Conservation (phyloP, 2,888 invertebrate species). For the Branchellion lobata region DNA sequence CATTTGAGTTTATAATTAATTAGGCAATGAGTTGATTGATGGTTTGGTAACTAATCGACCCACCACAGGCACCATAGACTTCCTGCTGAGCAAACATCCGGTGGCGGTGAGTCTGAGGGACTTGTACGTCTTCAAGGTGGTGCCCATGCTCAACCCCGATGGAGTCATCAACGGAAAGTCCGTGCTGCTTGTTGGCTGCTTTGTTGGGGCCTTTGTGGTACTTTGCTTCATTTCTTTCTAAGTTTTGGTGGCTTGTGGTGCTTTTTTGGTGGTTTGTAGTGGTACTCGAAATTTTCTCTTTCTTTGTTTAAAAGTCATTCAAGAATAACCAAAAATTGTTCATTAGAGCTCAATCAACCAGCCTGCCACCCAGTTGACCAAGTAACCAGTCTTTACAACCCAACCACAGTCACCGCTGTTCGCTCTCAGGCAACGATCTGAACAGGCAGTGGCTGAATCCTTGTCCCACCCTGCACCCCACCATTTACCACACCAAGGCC, state of each 20-base stretch:
- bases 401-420: slow-evolving; percentile 78
- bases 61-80: slow-evolving; percentile 68
- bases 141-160: slow-evolving; percentile 85
- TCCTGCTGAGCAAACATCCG: slow-evolving; percentile 68
- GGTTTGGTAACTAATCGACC: too few species aligned
- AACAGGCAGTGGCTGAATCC: slow-evolving; percentile 92
- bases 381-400: not conserved
- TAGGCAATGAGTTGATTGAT: too few species aligned
- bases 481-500: slow-evolving; percentile 84
- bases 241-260: not conserved
- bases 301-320: too few species aligned
- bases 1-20: too few species aligned
- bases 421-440: slow-evolving; percentile 86
- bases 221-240: too few species aligned
- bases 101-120: slow-evolving; percentile 70
- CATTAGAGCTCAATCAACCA: too few species aligned
- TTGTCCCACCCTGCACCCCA: slow-evolving; percentile 76
- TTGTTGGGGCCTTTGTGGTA: not conserved
- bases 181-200: slow-evolving; percentile 45
- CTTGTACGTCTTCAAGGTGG: slow-evolving; percentile 78
- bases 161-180: slow-evolving; percentile 84
- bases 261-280: too few species aligned
- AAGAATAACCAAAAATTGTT: too few species aligned
- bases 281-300: too few species aligned
- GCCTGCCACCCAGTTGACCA: not conserved